These are phyloP conservation scores for Poeciliopsis turrubarensis DNA, from an alignment of 2,113 vertebrate species.

Conservation along the genomic window DNA sequence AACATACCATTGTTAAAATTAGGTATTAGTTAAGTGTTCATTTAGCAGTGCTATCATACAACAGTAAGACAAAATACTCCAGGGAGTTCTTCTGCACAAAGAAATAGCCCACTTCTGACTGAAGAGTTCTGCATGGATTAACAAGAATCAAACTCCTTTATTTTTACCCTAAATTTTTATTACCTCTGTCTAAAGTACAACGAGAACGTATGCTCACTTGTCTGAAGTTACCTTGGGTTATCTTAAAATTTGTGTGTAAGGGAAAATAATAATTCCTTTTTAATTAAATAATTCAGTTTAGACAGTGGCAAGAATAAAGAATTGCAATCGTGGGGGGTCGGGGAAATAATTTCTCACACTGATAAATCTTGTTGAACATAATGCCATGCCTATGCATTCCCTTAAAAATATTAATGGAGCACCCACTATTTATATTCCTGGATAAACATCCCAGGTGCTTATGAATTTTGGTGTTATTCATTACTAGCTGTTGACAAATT, in stretches of 20 bases:
- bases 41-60: too few relatives aligned
- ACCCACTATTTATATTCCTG: conserved; percentile 53
- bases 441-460: conserved; percentile 57
- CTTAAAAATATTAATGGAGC: conserved; percentile 60
- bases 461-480: conserved; percentile 45
- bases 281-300: conserved; percentile 79
- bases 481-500: conserved; percentile 59
- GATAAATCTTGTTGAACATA: conserved; percentile 71
- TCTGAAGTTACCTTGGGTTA: conserved; percentile 21
- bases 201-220: conserved; percentile 46
- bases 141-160: conserved; percentile 9
- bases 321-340: conserved; percentile 74
- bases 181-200: conserved; percentile 32
- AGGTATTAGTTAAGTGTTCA: too few relatives aligned
- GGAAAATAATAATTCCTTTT: conserved; percentile 67
- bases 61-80: too few relatives aligned
- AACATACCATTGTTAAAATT: too few relatives aligned
- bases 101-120: background rate
- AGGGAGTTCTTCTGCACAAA: background rate
- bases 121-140: conserved; percentile 21
- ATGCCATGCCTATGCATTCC: conserved; percentile 58
- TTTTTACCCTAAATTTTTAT: conserved; percentile 58
- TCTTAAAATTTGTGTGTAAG: conserved; percentile 47
- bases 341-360: conserved; percentile 71
- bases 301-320: conserved; percentile 74